Evolutionary conservation across 2,888 invertebrate genomes (phyloP).

Genomic region (Nymphalis c-album): DNA sequence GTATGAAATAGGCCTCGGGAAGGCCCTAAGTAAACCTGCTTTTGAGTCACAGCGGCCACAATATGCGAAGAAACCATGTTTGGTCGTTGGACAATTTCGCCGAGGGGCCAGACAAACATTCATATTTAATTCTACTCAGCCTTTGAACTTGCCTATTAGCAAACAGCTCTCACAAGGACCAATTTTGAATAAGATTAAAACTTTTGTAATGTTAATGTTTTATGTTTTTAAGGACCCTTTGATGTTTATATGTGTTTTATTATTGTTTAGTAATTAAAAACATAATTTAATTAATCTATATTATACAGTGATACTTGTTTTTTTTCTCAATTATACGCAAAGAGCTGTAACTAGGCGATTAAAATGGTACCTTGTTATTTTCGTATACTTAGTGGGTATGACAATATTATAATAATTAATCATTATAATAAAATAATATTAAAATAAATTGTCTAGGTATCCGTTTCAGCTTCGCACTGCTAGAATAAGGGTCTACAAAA

Average conservation of each 20-base stretch:
- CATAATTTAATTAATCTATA: conserved; percentile 7
- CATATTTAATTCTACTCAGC: conserved; percentile 73
- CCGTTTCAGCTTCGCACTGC: no score
- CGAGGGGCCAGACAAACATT: conserved; percentile 71
- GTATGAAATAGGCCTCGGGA: conserved; percentile 65
- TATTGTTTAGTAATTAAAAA: conserved; percentile 10
- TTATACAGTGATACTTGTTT: neutral
- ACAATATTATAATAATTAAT: no score
- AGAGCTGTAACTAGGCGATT: no score
- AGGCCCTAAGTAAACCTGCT: conserved; percentile 73
- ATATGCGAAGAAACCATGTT: conserved; percentile 66
- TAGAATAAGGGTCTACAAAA: no score
- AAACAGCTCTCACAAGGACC: conserved; percentile 61
- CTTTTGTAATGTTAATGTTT: conserved; percentile 37
- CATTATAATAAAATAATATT: no score
- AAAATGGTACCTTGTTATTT: no score
- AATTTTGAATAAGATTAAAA: conserved; percentile 46
- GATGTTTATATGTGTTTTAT: conserved; percentile 12
- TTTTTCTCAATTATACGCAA: no score
- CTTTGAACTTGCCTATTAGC: conserved; percentile 63
- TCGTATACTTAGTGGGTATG: no score
- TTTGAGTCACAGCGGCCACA: conserved; percentile 53
- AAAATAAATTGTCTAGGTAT: no score
- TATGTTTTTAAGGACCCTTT: conserved; percentile 26
- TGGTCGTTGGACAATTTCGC: conserved; percentile 62